Base-by-base conservation (phyloP, 2,113 vertebrate species). In the Plotosus lineatus region DNA sequence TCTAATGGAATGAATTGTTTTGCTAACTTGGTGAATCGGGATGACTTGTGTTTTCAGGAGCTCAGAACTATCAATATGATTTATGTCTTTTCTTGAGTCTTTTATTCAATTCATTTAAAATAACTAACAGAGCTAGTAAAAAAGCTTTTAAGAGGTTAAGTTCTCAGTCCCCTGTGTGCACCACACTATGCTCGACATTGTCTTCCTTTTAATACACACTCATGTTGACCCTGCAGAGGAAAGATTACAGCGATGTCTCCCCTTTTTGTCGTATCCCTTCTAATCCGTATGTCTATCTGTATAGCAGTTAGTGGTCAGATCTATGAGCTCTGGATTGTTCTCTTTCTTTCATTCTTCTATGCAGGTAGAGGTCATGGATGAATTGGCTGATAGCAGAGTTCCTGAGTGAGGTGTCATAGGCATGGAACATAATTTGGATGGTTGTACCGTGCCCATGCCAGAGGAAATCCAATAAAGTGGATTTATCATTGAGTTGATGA, bases 161-260 rank as follows among this genome's bases (percentile, higher is more conserved):
- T 80, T 82, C 77, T 72, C 68, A 79, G 51, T 65, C 83, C 85
- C 14, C 40, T 46, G n/a, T 38, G 0, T 38, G 38, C 36, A 76
- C 51, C 1, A 38, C 65, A 26, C 63, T 78, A 61, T 66, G 56
- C 28, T 50, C 50, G 69, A 75, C 68, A 21, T 78, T 66, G 3
- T 28, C 77, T 88, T 89, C 56, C 89, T 88, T 85, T 80, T 85
- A 87, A 88, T 88, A 87, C 80, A 36, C 68, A 28, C 69, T 63
- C 36, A 44, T 28, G 17, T 26, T 66, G 75, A 60, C 77, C 86
- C n/a, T n/a, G 83, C 71, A 86, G 83, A 86, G 86, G 83, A 86
- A 85, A 85, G 86, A 89, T 88, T 83, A 88, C 86, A 88, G 85
- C 79, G 83, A 91, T 90, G 85, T 81, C 77, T 77, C 26, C 28